Percentiles rank a stretch among this genome's conserved stretches.
phyloP scores from a whole-genome alignment of 2,888 invertebrate genomes.

The Melikaiella ostensackeni region DNA sequence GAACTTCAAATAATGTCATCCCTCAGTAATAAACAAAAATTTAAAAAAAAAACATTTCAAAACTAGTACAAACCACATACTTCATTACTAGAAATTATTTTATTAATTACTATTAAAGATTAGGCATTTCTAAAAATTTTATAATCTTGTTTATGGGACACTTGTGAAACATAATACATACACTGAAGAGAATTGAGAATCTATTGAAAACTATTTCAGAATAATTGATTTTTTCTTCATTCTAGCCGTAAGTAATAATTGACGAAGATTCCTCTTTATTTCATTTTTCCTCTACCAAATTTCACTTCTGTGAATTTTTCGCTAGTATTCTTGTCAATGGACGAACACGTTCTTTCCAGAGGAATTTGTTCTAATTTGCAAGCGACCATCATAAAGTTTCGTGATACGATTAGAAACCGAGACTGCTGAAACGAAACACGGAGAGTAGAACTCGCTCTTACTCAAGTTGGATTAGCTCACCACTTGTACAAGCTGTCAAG shows the following conservation, averaged over 20 bases:
- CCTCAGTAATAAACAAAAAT: too few relatives aligned
- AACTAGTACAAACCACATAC: too few relatives aligned
- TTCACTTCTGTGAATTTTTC: neutral
- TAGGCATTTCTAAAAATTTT: neutral
- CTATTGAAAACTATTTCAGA: neutral
- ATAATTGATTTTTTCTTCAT: neutral
- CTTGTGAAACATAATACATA: too few relatives aligned
- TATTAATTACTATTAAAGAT: too few relatives aligned
- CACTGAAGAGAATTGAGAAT: too few relatives aligned
- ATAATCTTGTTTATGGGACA: neutral
- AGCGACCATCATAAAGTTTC: slow-evolving; percentile 10
- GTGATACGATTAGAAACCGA: slow-evolving; percentile 25
- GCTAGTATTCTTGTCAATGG: neutral
- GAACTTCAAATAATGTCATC: too few relatives aligned
- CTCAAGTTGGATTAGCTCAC: slow-evolving; percentile 36
- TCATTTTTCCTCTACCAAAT: neutral
- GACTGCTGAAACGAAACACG: slow-evolving; percentile 22
- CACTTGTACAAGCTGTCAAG: slow-evolving; percentile 37
- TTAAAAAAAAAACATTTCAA: too few relatives aligned
- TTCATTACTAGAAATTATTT: too few relatives aligned
- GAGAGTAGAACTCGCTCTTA: slow-evolving; percentile 25
- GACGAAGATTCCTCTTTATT: too few relatives aligned
- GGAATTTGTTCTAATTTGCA: neutral
- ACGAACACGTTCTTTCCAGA: slow-evolving; percentile 5
- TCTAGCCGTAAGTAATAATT: neutral